Conservation (phyloP, 2,113 vertebrate genomes). For the Cheilinus undulatus region DNA sequence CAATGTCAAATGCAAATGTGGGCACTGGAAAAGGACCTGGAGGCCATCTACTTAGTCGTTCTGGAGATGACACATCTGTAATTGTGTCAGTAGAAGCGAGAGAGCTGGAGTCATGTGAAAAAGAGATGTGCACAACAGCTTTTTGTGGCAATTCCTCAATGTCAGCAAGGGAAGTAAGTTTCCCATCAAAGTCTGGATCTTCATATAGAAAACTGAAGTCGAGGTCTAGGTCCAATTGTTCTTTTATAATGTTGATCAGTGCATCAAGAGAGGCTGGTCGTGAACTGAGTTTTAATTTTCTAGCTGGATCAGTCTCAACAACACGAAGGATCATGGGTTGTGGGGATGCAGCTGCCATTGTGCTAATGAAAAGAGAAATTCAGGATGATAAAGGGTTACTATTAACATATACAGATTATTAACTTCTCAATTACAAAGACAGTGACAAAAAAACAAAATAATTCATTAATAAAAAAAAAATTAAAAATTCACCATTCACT, state of each 20-base stretch:
- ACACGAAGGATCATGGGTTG: conserved; percentile 26
- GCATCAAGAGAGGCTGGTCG: conserved; percentile 46
- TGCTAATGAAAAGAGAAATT: not conserved
- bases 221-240: conserved; percentile 35
- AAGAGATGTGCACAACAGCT: conserved; percentile 36
- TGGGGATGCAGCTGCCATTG: conserved; percentile 20
- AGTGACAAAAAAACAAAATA: not conserved
- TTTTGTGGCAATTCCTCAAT: conserved; percentile 58
- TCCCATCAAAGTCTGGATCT: conserved; percentile 58
- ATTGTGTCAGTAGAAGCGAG: conserved; percentile 33
- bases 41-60: conserved; percentile 43
- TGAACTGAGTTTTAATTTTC: conserved; percentile 53
- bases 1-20: conserved; percentile 49
- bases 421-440: not conserved
- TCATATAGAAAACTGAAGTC: conserved; percentile 50
- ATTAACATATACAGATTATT: not conserved
- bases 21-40: conserved; percentile 42
- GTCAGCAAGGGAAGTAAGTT: conserved; percentile 35
- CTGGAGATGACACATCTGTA: conserved; percentile 49
- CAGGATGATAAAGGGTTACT: not conserved
- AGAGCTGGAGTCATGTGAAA: conserved; percentile 33
- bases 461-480: too few species aligned
- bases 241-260: conserved; percentile 41
- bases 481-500: conserved; percentile 1
- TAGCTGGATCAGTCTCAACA: not conserved